Evolutionary conservation across 2,797 vertebrate genomes (phyloP), one percentile per base, ranked within the genome.

Genomic region (Smutsia gigantea): DNA sequence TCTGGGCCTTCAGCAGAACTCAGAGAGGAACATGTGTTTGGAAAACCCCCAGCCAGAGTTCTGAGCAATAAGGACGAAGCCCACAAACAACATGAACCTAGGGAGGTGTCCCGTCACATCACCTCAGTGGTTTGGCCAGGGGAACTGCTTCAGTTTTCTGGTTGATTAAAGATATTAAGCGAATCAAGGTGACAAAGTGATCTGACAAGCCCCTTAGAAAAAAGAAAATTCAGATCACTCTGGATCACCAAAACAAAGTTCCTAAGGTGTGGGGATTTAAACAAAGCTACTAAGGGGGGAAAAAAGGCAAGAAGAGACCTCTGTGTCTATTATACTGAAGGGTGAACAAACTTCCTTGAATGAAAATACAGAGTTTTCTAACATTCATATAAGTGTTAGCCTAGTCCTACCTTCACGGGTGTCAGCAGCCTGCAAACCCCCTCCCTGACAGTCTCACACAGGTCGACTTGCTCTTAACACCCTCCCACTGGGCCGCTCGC

Each of bases 141-240:
- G 69, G 69, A 53, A 53, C 11, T 46, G 61, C 74, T 66, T 89
- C 64, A 42, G 61, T 55, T 91, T 81, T 96, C 93, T 66, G 85
- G 66, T 42, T 97, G 84, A 87, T 93, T 97, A 78, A 97, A 97
- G 84, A 74, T 83, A 95, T 10, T 78, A 69, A 89, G 27, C 31
- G 12, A 89, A 61, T 72, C 49, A 72, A 95, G 94, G 87, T 96
- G 69, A 81, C 66, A 90, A 0, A 17, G 31, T 59, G 59, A 83
- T 87, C 55, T 83, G 63, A 88, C 59, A 59, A 94, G 34, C 25
- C 63, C 74, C 82, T 46, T 55, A 81, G 85, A 68, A 59, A 39
- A 90, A 46, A 66, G 57, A 90, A 90, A 92, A 79, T 7, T 29
- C 78, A 59, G 27, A 69, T 86, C 46, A 5, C 34, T 27, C n/a